Conservation (phyloP, 1,140 invertebrate species). For the Medauroidea extradentata region DNA sequence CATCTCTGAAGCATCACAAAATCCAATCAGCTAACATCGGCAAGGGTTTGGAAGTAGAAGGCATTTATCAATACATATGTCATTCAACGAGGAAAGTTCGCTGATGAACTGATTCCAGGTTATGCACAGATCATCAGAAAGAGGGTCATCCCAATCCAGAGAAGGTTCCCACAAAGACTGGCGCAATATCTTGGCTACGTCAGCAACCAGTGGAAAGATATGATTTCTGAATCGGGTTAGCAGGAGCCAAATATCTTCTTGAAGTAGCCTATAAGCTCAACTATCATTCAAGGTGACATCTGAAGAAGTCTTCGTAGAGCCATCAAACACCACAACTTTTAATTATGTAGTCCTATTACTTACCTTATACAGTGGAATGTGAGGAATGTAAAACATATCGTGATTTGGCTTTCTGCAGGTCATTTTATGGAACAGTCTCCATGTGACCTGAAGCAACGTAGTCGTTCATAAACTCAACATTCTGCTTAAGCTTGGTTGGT, state of each 20-base stretch:
- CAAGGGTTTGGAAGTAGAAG: conserved; percentile 7
- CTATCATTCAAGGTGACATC: conserved; percentile 21
- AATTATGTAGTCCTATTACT: conserved; percentile 17
- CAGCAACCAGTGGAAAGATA: conserved; percentile 13
- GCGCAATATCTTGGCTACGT: conserved; percentile 19
- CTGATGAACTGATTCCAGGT: neutral
- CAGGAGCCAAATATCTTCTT: conserved; percentile 10
- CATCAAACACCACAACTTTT: conserved; percentile 26
- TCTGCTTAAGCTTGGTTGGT: too few relatives aligned
- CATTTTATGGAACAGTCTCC: too few relatives aligned
- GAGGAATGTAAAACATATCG: conserved; percentile 11
- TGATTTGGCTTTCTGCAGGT: too few relatives aligned
- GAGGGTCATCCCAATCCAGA: conserved; percentile 4
- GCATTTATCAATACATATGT: conserved; percentile 20
- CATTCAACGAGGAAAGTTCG: conserved; percentile 13
- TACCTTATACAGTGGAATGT: conserved; percentile 20
- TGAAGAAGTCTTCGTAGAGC: conserved; percentile 9
- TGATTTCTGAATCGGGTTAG: conserved; percentile 12
- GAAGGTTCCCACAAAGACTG: conserved; percentile 13
- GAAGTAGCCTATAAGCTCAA: conserved; percentile 15
- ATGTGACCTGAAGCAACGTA: too few relatives aligned
- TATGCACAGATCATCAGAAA: neutral
- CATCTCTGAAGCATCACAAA: conserved; percentile 30
- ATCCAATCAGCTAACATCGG: conserved; percentile 31
- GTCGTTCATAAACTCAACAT: too few relatives aligned